Evolutionary conservation across 2,888 invertebrate species (phyloP), one percentile per base, ranked within the genome.

Genomic region (Timandra comae): DNA sequence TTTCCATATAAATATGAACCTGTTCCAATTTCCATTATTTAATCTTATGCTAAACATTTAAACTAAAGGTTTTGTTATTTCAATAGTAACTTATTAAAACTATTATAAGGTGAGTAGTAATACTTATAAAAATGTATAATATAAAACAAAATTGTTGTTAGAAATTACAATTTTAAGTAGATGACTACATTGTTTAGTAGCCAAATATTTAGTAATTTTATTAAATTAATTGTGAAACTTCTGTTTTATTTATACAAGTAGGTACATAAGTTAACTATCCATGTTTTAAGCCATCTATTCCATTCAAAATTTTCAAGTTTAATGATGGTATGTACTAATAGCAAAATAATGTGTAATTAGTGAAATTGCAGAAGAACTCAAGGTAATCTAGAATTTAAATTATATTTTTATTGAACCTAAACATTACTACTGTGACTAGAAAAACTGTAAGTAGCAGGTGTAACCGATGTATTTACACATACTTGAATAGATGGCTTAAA

Each of bases 371-470:
- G 56, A 52, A 55, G 54, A 56, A 47, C 45, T 40, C 41, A 31
- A 48, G 46, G 38, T 53, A 47, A 43, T 47, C 35, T 53, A 43
- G 41, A 52, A 53, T 49, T 51, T 52, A 46, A 54, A 58, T 59
- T 56, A 59, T 60, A 57, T 52, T 40, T 61, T 60, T n/a, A n/a
- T 48, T 35, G 46, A 61, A 64, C 60, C 62, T 80, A 80, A 61
- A 80, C 74, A 74, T 80, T 84, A 78, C 75, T 72, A 72, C 72
- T 80, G 74, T 85, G 85, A 85, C 85, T 85, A 85, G 85, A 84
- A 77, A 85, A 85, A 75, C 79, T 85, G 61, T 85, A 85, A 70
- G 84, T 85, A 77, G 84, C 84, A 52, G 85, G 85, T 63, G 81
- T 82, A 55, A 84, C 81, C 54, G 84, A 84, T 43, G 77, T 81